Evolutionary conservation across 2,888 invertebrate species (phyloP), one percentile per base, ranked within the genome.

Genomic region (Cheilosia vernalis): DNA sequence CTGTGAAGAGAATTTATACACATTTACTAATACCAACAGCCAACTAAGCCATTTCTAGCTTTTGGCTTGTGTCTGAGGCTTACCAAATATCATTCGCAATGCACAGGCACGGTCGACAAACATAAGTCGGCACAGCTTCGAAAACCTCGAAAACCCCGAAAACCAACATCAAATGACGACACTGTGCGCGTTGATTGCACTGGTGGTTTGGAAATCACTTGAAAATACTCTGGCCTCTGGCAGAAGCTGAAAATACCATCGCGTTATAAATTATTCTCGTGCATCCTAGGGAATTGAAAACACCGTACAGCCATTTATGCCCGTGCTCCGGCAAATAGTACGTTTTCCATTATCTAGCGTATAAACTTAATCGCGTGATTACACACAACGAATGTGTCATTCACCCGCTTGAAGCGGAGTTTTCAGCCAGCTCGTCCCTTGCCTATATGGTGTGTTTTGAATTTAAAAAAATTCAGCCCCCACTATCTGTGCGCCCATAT

Each of bases 301-400:
- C 53, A 61, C 51, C 53, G 42, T 44, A 42, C 19, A 61, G 53
- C 51, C 42, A 7, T 13, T 4, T 30, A 24, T 33, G 1, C 24
- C 19, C 10, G 37, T 6, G 44, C 42, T n/a, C 3, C 15, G 30
- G 4, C 17, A 24, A 40, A 2, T 6, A 58, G 47, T 47, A 37
- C 44, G 19, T 60, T 19, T 15, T 61, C 42, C 27, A 51, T 72
- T 61, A 61, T 44, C 24, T n/a, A 30, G 37, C 10, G 15, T 58
- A 56, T 53, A 27, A 6, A 17, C 10, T 42, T 17, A 63, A 51
- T 76, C 60, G 66, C 76, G 58, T 76, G 76, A 60, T 76, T 60
- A 21, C 40, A 27, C 33, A 42, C 33, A 53, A 15, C 13, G 24
- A 24, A 24, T 53, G 63, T 78, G 78, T 78, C 78, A 78, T 70